Conservation (phyloP, 2,113 vertebrate species). For the Nanorana parkeri region DNA sequence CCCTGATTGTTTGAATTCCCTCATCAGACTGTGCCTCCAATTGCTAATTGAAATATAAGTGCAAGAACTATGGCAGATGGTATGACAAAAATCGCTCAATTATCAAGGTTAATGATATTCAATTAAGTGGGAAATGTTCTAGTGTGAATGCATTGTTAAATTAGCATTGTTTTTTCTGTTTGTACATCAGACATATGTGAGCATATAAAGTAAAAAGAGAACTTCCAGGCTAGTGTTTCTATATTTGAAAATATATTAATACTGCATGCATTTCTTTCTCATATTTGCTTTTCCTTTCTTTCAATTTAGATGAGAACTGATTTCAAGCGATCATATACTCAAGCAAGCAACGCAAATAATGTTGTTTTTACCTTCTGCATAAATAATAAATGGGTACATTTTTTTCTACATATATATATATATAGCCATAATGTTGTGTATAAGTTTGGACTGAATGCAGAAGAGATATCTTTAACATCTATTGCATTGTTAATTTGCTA, state of each 20-base stretch:
- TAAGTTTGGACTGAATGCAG: too few relatives aligned
- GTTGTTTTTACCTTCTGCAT: neutral
- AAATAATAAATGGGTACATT: too few relatives aligned
- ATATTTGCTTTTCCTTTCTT: too few relatives aligned
- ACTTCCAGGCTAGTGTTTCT: neutral
- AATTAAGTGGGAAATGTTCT: constrained; percentile 43
- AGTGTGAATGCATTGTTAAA: constrained; percentile 42
- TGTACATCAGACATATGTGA: constrained; percentile 40
- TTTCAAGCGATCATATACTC: too few relatives aligned
- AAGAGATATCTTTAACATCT: too few relatives aligned
- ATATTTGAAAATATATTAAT: neutral
- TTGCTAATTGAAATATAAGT: constrained; percentile 52
- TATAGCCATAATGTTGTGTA: too few relatives aligned
- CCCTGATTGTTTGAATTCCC: constrained; percentile 20
- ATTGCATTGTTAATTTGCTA: too few relatives aligned
- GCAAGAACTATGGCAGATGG: constrained; percentile 43
- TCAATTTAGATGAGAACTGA: too few relatives aligned
- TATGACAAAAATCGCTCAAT: constrained; percentile 46
- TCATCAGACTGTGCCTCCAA: constrained; percentile 24
- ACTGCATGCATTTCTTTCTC: neutral
- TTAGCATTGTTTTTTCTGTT: constrained; percentile 14
- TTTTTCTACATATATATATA: too few relatives aligned
- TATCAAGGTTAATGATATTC: constrained; percentile 52
- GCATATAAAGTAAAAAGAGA: constrained; percentile 6
- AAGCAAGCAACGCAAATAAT: neutral